phyloP scores from a whole-genome alignment of 2,113 vertebrate genomes.

The Aleadryas rufinucha region DNA sequence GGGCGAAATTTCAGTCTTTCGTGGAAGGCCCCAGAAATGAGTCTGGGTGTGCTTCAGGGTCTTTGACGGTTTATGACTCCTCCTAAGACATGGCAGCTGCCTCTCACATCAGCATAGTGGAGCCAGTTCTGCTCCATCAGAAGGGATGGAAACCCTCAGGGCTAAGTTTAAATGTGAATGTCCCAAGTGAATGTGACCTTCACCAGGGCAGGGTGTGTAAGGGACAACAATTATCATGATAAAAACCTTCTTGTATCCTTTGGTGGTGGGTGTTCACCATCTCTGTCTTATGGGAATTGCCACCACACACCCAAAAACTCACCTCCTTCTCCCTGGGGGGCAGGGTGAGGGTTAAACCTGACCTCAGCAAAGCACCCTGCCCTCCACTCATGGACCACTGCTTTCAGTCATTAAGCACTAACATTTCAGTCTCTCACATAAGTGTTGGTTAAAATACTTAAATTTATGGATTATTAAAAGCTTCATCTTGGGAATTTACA shows the following conservation, averaged over 20 bases:
- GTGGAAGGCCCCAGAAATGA: background rate
- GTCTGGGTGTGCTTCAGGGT: fast-evolving
- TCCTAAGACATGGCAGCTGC: background rate
- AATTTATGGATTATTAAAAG: background rate
- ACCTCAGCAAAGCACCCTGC: background rate
- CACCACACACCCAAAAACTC: background rate
- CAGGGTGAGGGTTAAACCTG: background rate
- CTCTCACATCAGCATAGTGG: background rate
- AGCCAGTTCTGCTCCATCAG: background rate
- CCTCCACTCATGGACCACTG: fast-evolving
- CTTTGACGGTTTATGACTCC: background rate
- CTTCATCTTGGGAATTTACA: background rate
- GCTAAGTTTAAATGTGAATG: fast-evolving
- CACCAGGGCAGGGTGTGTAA: background rate
- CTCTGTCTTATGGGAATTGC: background rate
- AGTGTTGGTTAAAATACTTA: background rate
- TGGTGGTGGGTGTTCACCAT: background rate
- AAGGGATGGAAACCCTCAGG: background rate
- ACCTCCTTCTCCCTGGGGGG: background rate
- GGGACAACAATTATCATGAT: fast-evolving
- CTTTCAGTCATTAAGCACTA: background rate
- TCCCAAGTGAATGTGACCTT: background rate
- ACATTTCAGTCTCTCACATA: background rate
- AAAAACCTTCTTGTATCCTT: background rate
- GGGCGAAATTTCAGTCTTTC: background rate